Conservation (phyloP, 1,140 invertebrate genomes). For the Aphidius gifuensis region DNA sequence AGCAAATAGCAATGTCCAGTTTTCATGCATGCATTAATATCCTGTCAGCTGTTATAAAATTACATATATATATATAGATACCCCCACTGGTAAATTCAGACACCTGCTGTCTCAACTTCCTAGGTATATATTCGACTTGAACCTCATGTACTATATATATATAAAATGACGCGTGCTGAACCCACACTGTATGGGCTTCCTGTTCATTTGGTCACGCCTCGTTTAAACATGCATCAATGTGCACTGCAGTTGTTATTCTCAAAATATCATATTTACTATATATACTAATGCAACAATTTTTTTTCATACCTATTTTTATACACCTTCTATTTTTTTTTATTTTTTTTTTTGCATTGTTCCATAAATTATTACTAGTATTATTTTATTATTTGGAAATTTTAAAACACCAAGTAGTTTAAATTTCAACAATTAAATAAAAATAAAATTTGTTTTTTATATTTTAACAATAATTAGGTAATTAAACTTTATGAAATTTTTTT, state of each 20-base stretch:
- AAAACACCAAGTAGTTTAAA: too few species aligned
- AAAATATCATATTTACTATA: not conserved
- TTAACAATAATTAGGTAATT: too few species aligned
- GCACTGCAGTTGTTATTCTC: not conserved
- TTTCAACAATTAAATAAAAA: too few species aligned
- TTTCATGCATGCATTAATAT: too few species aligned
- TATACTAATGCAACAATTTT: not conserved
- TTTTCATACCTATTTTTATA: not conserved
- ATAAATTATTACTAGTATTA: too few species aligned
- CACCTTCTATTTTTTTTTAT: too few species aligned
- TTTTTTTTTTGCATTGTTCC: too few species aligned
- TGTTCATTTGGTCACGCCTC: not conserved
- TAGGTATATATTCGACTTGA: slow-evolving; percentile 1
- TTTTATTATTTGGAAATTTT: too few species aligned
- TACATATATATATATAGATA: not conserved
- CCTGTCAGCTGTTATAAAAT: too few species aligned
- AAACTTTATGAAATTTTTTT: too few species aligned
- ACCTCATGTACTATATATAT: not conserved
- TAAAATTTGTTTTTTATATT: too few species aligned
- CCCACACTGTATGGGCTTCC: not conserved
- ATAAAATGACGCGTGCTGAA: not conserved
- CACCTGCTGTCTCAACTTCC: slow-evolving; percentile 9
- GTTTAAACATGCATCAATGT: not conserved
- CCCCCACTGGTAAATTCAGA: slow-evolving; percentile 1
- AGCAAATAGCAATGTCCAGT: too few species aligned